Evolutionary conservation across 2,113 vertebrate species (phyloP).

Genomic region (Platysternon megacephalum): DNA sequence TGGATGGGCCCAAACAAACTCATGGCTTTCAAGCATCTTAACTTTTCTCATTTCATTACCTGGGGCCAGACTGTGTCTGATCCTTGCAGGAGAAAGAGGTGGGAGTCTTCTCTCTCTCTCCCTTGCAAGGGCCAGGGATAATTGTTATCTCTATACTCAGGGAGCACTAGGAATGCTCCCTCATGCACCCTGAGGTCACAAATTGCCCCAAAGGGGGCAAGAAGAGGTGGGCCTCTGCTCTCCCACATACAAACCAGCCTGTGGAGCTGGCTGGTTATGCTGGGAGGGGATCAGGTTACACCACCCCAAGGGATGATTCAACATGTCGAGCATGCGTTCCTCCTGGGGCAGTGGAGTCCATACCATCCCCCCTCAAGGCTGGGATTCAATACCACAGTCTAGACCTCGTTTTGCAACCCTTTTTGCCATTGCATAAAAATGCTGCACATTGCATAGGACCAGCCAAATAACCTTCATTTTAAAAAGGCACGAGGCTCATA

Average conservation of each 20-base stretch:
- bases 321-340: background rate
- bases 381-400: slow-evolving; percentile 31
- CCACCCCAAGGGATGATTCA: background rate
- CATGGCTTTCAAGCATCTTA: background rate
- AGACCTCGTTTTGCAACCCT: background rate
- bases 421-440: background rate
- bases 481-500: background rate
- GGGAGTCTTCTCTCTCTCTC: background rate
- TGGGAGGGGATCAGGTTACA: background rate
- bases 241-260: background rate
- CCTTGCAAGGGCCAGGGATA: background rate
- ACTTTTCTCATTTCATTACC: background rate
- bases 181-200: background rate
- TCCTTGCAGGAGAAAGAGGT: background rate
- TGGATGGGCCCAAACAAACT: background rate
- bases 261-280: background rate
- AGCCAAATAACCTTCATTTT: background rate
- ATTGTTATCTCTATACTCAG: background rate
- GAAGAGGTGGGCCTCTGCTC: background rate
- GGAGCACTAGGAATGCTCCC: background rate
- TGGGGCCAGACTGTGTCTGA: background rate
- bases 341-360: background rate
- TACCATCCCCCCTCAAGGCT: background rate
- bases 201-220: background rate
- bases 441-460: background rate